These are phyloP conservation scores for Phragmatobia fuliginosa DNA, from an alignment of 2,888 invertebrate species.

Conservation along the genomic window DNA sequence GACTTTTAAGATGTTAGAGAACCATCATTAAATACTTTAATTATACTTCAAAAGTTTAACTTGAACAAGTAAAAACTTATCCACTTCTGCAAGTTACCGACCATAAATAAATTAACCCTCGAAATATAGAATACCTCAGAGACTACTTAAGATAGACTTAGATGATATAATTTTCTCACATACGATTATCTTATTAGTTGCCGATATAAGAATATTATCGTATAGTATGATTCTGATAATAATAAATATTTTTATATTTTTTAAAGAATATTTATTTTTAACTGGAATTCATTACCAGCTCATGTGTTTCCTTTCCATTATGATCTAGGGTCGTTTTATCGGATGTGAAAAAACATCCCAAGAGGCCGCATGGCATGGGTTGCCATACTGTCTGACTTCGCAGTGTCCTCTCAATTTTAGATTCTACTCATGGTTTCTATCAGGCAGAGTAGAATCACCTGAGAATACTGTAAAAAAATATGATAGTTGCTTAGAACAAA, in stretches of 20 bases:
- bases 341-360: too few species aligned
- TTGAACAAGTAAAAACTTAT: slow-evolving; percentile 26
- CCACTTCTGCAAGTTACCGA: slow-evolving; percentile 23
- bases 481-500: background rate
- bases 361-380: too few species aligned
- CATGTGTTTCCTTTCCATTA: too few species aligned
- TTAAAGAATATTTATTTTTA: too few species aligned
- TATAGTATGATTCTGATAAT: background rate
- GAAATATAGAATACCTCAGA: slow-evolving; percentile 26
- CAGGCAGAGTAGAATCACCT: too few species aligned
- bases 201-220: background rate
- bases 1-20: slow-evolving; percentile 17
- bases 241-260: background rate
- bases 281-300: too few species aligned
- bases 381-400: too few species aligned
- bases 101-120: slow-evolving; percentile 29
- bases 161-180: slow-evolving; percentile 19
- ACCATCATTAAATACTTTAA: slow-evolving; percentile 22
- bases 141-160: slow-evolving; percentile 28
- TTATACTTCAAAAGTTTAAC: slow-evolving; percentile 38
- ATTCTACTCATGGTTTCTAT: too few species aligned
- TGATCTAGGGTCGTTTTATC: too few species aligned
- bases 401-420: too few species aligned
- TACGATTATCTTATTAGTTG: background rate
- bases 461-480: too few species aligned